phyloP scores from a whole-genome alignment of 2,113 vertebrate species.

The Sceloporus undulatus region DNA sequence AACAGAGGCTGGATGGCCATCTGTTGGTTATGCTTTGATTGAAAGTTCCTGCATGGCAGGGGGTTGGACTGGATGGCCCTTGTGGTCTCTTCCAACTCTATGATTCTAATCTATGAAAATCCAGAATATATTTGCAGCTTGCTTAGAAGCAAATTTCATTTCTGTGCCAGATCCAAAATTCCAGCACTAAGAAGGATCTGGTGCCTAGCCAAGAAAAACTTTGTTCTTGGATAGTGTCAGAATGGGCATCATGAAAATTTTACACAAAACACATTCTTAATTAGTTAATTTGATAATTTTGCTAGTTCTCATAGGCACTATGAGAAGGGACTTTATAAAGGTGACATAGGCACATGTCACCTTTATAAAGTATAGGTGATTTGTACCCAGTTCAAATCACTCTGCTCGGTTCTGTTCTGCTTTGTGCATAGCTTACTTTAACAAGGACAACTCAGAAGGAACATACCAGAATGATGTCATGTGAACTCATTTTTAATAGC shows the following conservation, averaged over 20 bases:
- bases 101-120: background rate
- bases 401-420: background rate
- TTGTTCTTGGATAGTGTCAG: background rate
- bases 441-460: background rate
- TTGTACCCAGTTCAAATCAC: background rate
- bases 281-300: background rate
- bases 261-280: background rate
- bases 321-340: no score
- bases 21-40: no score
- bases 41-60: no score
- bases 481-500: background rate
- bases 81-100: no score
- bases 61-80: no score
- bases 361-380: background rate
- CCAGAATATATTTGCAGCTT: background rate
- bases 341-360: background rate
- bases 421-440: background rate
- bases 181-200: background rate
- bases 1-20: no score
- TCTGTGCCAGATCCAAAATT: background rate
- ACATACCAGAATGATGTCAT: slow-evolving; percentile 4
- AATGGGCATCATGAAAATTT: background rate
- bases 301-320: no score
- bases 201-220: background rate
- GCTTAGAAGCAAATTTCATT: background rate